Conservation (phyloP, 2,113 vertebrate genomes). For the Mellivora capensis region DNA sequence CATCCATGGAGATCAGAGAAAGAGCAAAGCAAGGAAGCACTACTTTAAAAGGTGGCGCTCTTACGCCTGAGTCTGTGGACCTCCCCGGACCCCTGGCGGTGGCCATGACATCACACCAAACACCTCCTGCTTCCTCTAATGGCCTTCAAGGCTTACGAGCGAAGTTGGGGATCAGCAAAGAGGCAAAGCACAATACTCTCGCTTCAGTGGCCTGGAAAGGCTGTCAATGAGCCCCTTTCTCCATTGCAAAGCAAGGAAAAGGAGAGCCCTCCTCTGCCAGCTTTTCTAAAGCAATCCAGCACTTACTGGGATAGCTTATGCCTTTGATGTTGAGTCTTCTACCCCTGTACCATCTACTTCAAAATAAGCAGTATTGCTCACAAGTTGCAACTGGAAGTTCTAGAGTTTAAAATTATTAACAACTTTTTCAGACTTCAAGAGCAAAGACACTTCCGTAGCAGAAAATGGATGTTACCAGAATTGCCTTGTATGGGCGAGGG, state of each 20-base stretch:
- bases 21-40: neutral
- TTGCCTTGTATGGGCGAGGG: neutral
- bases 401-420: neutral
- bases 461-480: too few species aligned
- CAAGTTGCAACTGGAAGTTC: neutral
- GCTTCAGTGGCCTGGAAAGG: neutral
- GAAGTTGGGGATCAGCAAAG: neutral
- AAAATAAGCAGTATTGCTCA: neutral
- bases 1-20: rapidly evolving
- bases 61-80: rapidly evolving
- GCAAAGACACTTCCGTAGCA: neutral
- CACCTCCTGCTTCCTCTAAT: neutral
- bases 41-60: neutral
- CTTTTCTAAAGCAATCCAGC: neutral
- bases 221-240: neutral
- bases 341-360: neutral
- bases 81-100: neutral
- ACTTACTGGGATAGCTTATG: neutral
- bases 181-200: neutral
- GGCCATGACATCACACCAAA: rapidly evolving
- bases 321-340: neutral
- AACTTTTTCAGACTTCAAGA: neutral
- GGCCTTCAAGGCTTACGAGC: neutral
- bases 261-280: neutral
- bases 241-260: neutral